phyloP scores from a whole-genome alignment of 1,140 invertebrate species.

The Drosophila erecta region DNA sequence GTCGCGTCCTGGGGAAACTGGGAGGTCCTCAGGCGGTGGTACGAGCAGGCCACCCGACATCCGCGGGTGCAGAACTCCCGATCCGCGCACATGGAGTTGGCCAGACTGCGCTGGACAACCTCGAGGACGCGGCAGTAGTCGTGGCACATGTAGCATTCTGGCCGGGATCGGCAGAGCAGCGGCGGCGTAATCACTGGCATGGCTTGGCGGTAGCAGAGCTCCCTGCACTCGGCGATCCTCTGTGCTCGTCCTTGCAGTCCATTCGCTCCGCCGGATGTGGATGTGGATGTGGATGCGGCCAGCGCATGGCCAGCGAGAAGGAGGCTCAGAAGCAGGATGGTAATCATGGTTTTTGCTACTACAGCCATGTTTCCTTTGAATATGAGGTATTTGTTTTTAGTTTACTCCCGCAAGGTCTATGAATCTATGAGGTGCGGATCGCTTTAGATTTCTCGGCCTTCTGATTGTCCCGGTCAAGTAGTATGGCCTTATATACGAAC shows the following conservation, averaged over 20 bases:
- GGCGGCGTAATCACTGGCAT: slow-evolving; percentile 15
- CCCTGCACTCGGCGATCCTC: slow-evolving; percentile 52
- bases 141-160: slow-evolving; percentile 77
- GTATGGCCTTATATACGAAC: slow-evolving; percentile 41
- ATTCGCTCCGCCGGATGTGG: background rate
- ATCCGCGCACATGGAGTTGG: slow-evolving; percentile 69
- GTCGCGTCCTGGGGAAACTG: background rate
- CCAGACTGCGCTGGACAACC: slow-evolving; percentile 51
- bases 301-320: slow-evolving; percentile 23
- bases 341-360: background rate
- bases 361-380: background rate
- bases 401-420: background rate
- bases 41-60: slow-evolving; percentile 69
- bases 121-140: slow-evolving; percentile 70
- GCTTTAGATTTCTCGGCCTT: slow-evolving; percentile 36
- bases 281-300: slow-evolving; percentile 23
- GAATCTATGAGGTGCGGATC: slow-evolving; percentile 14
- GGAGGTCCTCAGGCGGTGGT: slow-evolving; percentile 30
- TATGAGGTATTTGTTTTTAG: background rate
- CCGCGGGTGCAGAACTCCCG: slow-evolving; percentile 63
- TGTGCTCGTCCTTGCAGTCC: slow-evolving; percentile 6
- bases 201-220: slow-evolving; percentile 59
- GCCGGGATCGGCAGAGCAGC: slow-evolving; percentile 43
- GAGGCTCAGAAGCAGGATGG: slow-evolving; percentile 4
- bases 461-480: slow-evolving; percentile 28